These are phyloP conservation scores for Colossoma macropomum DNA, from an alignment of 2,113 vertebrate genomes.

Conservation along the genomic window DNA sequence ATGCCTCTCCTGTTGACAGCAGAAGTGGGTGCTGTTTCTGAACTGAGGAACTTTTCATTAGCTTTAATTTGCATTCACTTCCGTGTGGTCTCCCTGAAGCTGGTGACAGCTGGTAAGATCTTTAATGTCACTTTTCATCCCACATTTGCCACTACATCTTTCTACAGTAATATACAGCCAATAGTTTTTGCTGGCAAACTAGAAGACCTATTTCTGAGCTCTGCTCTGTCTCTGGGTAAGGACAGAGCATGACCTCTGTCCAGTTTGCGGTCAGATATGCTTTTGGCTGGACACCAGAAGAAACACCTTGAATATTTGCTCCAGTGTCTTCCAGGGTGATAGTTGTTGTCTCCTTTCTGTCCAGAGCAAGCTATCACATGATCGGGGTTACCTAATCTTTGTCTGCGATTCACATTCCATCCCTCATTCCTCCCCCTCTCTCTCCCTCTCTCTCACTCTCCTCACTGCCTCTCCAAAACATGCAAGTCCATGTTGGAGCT, in stretches of 20 bases:
- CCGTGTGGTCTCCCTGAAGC: no score
- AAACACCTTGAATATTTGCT: neutral
- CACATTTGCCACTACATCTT: no score
- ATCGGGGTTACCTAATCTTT: conserved; percentile 7
- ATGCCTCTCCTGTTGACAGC: no score
- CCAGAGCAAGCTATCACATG: conserved; percentile 25
- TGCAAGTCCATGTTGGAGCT: neutral
- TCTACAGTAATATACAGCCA: no score
- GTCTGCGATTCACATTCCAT: conserved; percentile 25
- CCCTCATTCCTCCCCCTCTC: neutral
- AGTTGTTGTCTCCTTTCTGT: neutral
- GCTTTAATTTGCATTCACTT: no score
- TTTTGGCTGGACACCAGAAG: neutral
- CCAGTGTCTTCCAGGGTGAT: neutral
- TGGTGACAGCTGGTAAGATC: no score
- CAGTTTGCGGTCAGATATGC: neutral
- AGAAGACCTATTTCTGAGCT: neutral
- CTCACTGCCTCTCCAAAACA: neutral
- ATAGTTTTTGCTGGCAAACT: no score
- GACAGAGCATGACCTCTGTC: neutral
- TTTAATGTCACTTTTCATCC: no score
- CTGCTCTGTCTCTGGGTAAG: neutral
- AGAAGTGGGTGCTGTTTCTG: no score
- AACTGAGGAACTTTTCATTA: no score
- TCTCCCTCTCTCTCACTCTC: neutral